Conservation (phyloP, 2,888 invertebrate species). For the Arrhopalites spinosus region DNA sequence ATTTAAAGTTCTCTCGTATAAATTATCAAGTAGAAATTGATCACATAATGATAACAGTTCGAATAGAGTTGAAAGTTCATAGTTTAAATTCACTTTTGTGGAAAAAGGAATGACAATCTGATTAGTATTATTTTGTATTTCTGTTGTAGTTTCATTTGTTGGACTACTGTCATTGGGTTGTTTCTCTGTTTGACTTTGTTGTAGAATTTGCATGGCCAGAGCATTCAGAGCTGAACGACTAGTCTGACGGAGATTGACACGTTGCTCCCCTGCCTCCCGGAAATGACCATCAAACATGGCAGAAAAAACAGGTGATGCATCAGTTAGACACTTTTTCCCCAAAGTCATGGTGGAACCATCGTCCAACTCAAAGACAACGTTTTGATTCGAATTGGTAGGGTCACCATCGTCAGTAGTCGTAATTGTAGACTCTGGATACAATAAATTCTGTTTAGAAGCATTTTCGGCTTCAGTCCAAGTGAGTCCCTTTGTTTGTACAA, state of each 20-base stretch:
- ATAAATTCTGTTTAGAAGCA: constrained; percentile 14
- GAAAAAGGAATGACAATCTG: too few relatives aligned
- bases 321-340: constrained; percentile 19
- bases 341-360: constrained; percentile 14
- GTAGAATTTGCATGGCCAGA: constrained; percentile 16
- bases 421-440: neutral
- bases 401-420: neutral
- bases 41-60: constrained; percentile 26
- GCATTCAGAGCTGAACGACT: constrained; percentile 12
- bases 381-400: neutral
- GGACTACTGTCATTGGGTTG: neutral
- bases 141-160: neutral
- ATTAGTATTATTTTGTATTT: neutral
- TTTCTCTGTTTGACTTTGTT: neutral
- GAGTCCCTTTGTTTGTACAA: constrained; percentile 24
- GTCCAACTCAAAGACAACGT: constrained; percentile 22
- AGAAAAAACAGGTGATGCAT: constrained; percentile 24
- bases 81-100: neutral
- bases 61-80: constrained; percentile 15
- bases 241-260: constrained; percentile 14
- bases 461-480: constrained; percentile 29
- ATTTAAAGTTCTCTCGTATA: constrained; percentile 26
- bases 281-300: constrained; percentile 33
- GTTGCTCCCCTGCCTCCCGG: constrained; percentile 16
- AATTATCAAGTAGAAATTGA: constrained; percentile 25